Percentiles rank a stretch among this genome's conserved stretches.
Evolutionary conservation across 1,140 invertebrate species (phyloP).

Genomic region (Cyclargus thomasi): DNA sequence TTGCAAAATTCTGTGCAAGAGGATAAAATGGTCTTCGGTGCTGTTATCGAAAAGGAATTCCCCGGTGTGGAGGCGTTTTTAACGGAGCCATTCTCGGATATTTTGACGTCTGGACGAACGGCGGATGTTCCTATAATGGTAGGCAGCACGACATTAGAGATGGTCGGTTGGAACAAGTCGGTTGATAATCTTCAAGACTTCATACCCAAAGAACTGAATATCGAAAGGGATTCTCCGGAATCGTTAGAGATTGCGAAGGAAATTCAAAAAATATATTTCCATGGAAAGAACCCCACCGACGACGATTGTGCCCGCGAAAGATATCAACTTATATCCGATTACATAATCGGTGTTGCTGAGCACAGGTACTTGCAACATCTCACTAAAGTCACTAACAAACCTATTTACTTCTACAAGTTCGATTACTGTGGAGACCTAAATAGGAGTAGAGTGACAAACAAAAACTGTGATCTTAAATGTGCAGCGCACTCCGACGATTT

Average conservation of each 20-base stretch:
- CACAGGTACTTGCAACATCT: constrained; percentile 55
- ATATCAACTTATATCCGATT: constrained; percentile 56
- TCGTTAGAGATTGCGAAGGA: constrained; percentile 46
- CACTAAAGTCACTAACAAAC: constrained; percentile 49
- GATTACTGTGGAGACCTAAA: constrained; percentile 65
- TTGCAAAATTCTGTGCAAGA: constrained; percentile 28
- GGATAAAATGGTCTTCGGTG: constrained; percentile 34
- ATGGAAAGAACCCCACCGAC: constrained; percentile 35
- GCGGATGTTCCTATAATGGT: constrained; percentile 60
- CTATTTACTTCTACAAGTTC: constrained; percentile 69
- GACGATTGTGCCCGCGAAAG: constrained; percentile 43
- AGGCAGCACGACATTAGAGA: constrained; percentile 51
- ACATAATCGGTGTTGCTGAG: constrained; percentile 46
- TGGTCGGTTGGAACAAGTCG: constrained; percentile 31
- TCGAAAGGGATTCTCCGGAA: constrained; percentile 46
- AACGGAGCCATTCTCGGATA: constrained; percentile 45
- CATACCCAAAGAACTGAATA: constrained; percentile 51
- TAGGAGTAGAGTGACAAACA: constrained; percentile 36
- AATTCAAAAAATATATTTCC: constrained; percentile 59
- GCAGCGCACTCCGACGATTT: constrained; percentile 65
- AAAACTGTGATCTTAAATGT: constrained; percentile 33
- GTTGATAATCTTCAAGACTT: constrained; percentile 53
- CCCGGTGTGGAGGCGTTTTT: constrained; percentile 54
- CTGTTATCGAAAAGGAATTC: constrained; percentile 62
- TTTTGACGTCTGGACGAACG: constrained; percentile 52